Base-by-base conservation (phyloP, 2,888 invertebrate species). In the Nezara viridula region DNA sequence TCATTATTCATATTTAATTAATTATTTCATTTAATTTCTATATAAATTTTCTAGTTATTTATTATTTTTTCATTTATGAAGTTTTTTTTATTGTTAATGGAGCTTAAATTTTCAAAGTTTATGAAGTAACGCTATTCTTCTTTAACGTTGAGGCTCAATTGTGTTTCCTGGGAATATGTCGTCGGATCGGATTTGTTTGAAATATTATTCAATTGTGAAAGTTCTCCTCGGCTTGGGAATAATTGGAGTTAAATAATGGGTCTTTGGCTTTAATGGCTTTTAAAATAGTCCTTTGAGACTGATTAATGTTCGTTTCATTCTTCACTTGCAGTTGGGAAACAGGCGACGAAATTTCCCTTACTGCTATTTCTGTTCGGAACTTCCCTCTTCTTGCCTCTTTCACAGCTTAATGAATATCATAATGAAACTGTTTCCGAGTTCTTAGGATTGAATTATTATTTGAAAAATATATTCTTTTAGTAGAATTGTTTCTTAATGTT, bases 231-330 rank as follows among this genome's bases (percentile, higher is more conserved):
- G 44, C 44, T n/a, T 47, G 10, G 81, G 81, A 81, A 81, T 81
- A 81, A 81, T 81, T 40, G 81, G 81, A 81, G 44, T 81, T 81
- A 44, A 81, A 81, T 81, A 81, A 81, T 81, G 81, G 81, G 2
- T 1, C 44, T 81, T 81, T 44, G 81, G 81, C n/a, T 81, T 81
- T 44, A 81, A 81, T 81, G 81, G 81, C 14, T 40, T 81, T 81
- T 81, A 40, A 81, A 81, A 81, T 81, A 44, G 81, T 81, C 24
- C 81, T 47, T n/a, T 81, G 81, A 81, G 44, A 44, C 44, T 81
- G 81, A 81, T 81, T 81, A 81, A 81, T 81, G 81, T n/a, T 44
- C 81, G 44, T 81, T 81, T 81, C 40, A 81, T 40, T 81, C 81
- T 81, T 81, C 81, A 81, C 44, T 81, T 37, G 44, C 81, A 47